Conservation (phyloP, 2,888 invertebrate species). For the Drosophila seclusa region DNA sequence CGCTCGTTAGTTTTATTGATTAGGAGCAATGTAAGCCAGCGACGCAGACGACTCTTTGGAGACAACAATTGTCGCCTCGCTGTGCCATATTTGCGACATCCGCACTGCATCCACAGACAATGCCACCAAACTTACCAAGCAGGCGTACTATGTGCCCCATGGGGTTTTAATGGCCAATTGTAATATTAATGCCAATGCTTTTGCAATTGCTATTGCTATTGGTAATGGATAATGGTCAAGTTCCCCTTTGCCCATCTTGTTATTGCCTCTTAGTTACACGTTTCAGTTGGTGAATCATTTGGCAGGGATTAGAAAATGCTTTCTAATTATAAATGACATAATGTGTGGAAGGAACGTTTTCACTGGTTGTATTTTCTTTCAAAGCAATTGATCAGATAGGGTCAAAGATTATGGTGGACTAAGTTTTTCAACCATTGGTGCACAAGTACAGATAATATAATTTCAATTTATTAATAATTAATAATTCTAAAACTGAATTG, state of each 20-base stretch:
- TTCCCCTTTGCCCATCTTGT: neutral
- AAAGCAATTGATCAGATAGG: neutral
- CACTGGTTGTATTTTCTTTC: neutral
- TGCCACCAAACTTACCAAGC: constrained; percentile 27
- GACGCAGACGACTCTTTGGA: constrained; percentile 71
- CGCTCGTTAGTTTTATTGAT: constrained; percentile 81
- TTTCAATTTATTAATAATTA: neutral
- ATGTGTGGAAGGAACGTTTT: constrained; percentile 4
- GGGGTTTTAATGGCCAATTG: constrained; percentile 37
- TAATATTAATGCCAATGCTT: constrained; percentile 22
- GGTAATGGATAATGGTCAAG: constrained; percentile 29
- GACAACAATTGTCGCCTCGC: constrained; percentile 82
- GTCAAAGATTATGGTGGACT: neutral
- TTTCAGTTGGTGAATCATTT: constrained; percentile 54
- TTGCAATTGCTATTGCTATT: constrained; percentile 25
- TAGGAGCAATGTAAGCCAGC: constrained; percentile 67
- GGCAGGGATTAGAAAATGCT: constrained; percentile 39
- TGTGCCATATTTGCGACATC: constrained; percentile 80
- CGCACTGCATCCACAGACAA: constrained; percentile 46
- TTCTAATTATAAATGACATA: constrained; percentile 69
- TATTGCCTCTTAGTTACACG: constrained; percentile 16
- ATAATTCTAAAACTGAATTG: neutral
- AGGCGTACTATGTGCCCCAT: constrained; percentile 47
- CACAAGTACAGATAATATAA: neutral
- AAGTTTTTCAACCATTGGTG: neutral